These are phyloP conservation scores for Sipha flava DNA, from an alignment of 1,140 invertebrate genomes.

Conservation along the genomic window DNA sequence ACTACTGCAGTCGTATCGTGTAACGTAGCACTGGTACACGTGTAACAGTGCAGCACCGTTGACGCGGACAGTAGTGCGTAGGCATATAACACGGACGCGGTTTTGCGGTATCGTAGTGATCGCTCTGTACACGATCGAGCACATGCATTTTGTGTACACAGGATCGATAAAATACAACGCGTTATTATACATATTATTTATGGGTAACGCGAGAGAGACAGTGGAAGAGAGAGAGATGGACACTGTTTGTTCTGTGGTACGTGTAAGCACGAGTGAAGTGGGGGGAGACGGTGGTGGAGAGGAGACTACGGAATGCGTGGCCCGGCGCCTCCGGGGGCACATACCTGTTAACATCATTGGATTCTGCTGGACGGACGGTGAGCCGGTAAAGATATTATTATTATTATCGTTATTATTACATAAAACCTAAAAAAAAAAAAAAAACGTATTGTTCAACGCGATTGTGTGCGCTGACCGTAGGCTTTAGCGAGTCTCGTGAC, in stretches of 20 bases:
- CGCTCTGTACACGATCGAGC: no score
- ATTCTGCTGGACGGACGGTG: not conserved
- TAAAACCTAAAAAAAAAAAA: slow-evolving; percentile 24
- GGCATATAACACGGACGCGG: no score
- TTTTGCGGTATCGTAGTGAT: no score
- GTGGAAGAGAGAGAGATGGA: not conserved
- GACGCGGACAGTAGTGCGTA: no score
- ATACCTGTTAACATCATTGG: slow-evolving; percentile 29
- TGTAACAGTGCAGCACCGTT: no score
- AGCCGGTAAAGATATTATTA: slow-evolving; percentile 15
- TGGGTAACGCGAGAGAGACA: no score
- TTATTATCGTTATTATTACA: not conserved
- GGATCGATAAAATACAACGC: no score
- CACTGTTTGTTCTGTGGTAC: not conserved
- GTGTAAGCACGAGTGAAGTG: not conserved
- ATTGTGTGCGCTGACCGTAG: not conserved
- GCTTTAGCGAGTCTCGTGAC: no score
- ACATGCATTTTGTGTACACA: no score
- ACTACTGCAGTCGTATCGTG: no score
- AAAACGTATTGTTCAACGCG: not conserved
- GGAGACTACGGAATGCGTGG: slow-evolving; percentile 1
- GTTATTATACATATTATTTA: no score
- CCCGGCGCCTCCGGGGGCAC: not conserved
- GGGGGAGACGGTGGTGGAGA: not conserved
- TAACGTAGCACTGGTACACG: no score